Base-by-base conservation (phyloP, 1,140 invertebrate species). In the Papilio aristodemus region DNA sequence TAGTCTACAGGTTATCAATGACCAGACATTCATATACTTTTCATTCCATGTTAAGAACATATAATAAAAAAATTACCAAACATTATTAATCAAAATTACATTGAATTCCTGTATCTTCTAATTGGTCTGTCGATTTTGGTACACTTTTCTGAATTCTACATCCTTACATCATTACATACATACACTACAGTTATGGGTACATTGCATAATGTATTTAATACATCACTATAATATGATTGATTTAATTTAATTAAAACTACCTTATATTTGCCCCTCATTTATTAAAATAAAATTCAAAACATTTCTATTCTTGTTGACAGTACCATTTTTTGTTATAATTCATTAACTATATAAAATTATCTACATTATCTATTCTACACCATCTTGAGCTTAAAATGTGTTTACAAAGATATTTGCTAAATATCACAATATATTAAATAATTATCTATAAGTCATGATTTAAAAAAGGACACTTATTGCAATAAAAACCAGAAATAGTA, bases 221-320 rank as follows among this genome's bases (percentile, higher is more conserved):
- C n/a, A n/a, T n/a, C n/a, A n/a, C n/a, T n/a, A n/a, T n/a, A n/a
- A n/a, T n/a, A n/a, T n/a, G n/a, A n/a, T n/a, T n/a, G n/a, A n/a
- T n/a, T n/a, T n/a, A n/a, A n/a, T n/a, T n/a, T n/a, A 50, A 22
- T 50, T 0, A 50, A 50, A 50, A 50, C 19, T 9, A 10, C 8
- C 43, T 10, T 3, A 10, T 19, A 8, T 22, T 50, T 50, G 43
- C 43, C 43, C n/a, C n/a, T n/a, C 43, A 50, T 50, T 17, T 9
- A 50, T 19, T 50, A 22, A 17, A 46, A 17, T 46, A 17, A 50
- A 50, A 50, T 43, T 50, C 43, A 50, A 50, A 50, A 50, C 17
- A 43, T 43, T 19, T 50, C 17, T 50, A 22, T 19, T 50, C 43
- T 50, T 50, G 43, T 22, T 50, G 14, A 10, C 43, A 50, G 43